Conservation (phyloP, 2,888 invertebrate genomes). For the Lepidonotus clava region DNA sequence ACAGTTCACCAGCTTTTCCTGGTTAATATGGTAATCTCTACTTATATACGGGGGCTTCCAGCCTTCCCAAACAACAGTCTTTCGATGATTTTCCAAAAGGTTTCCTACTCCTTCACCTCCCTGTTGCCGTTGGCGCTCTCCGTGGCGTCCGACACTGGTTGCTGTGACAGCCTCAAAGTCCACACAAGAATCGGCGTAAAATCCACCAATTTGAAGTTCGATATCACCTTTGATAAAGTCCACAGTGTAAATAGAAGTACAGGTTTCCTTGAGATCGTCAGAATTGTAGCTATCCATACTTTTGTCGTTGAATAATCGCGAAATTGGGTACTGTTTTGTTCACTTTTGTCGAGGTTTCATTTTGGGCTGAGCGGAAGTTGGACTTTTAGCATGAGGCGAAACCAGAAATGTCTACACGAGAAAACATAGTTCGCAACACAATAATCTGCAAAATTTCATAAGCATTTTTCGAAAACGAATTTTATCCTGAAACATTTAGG, state of each 20-base stretch:
- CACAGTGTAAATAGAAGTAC: not conserved
- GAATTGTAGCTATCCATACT: conserved; percentile 6
- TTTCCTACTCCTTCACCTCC: not conserved
- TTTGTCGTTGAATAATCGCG: not conserved
- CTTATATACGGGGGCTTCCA: not conserved
- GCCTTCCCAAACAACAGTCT: conserved; percentile 19
- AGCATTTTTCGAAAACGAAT: too few relatives aligned
- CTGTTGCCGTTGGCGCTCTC: not conserved
- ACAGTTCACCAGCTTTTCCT: not conserved
- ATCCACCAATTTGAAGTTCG: not conserved
- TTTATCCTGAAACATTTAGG: too few relatives aligned
- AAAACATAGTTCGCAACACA: not conserved
- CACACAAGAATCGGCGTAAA: not conserved
- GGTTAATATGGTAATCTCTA: not conserved
- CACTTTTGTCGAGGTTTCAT: not conserved
- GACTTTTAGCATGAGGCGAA: not conserved
- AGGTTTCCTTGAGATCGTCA: not conserved
- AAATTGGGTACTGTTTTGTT: not conserved
- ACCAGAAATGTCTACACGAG: not conserved
- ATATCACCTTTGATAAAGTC: not conserved
- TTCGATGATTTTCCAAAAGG: not conserved
- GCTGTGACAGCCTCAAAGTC: not conserved
- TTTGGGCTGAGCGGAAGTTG: not conserved
- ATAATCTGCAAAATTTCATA: too few relatives aligned
- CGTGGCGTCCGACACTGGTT: not conserved